Percentiles rank a stretch among this genome's conserved stretches.
These are phyloP conservation scores for Tetropium fuscum DNA, from an alignment of 2,888 invertebrate genomes.

Conservation along the genomic window DNA sequence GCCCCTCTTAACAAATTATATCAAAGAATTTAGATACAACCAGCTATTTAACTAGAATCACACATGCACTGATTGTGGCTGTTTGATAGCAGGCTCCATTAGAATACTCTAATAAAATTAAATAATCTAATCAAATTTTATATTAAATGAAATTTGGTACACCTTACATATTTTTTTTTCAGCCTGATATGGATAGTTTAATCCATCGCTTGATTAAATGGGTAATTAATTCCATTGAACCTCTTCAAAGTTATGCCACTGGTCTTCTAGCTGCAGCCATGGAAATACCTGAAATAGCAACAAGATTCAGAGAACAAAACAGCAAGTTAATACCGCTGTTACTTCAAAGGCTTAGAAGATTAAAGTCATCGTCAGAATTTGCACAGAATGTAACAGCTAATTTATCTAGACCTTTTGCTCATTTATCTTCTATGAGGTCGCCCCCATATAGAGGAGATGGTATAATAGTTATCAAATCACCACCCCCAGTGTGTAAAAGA, in stretches of 20 bases:
- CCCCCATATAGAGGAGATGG: constrained; percentile 53
- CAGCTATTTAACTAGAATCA: no score
- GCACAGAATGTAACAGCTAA: constrained; percentile 33
- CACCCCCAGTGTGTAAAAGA: constrained; percentile 39
- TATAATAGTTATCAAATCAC: constrained; percentile 44
- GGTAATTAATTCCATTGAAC: constrained; percentile 90
- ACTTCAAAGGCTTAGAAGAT: constrained; percentile 82
- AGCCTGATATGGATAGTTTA: constrained; percentile 82
- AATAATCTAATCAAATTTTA: no score
- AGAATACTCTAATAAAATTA: neutral
- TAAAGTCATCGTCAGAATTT: constrained; percentile 65
- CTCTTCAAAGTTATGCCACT: constrained; percentile 93
- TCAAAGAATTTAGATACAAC: no score
- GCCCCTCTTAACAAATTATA: no score
- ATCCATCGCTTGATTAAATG: constrained; percentile 89
- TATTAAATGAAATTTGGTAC: no score
- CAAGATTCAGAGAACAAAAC: constrained; percentile 87
- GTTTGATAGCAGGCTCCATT: no score
- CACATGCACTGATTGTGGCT: no score
- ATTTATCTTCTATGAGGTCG: constrained; percentile 63
- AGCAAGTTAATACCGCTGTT: constrained; percentile 88
- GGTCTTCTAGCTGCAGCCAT: constrained; percentile 95
- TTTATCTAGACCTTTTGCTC: constrained; percentile 70
- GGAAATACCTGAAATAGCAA: constrained; percentile 96
- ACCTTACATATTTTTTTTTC: constrained; percentile 26